These are phyloP conservation scores for Diloba caeruleocephala DNA, from an alignment of 2,888 invertebrate genomes.

Conservation along the genomic window DNA sequence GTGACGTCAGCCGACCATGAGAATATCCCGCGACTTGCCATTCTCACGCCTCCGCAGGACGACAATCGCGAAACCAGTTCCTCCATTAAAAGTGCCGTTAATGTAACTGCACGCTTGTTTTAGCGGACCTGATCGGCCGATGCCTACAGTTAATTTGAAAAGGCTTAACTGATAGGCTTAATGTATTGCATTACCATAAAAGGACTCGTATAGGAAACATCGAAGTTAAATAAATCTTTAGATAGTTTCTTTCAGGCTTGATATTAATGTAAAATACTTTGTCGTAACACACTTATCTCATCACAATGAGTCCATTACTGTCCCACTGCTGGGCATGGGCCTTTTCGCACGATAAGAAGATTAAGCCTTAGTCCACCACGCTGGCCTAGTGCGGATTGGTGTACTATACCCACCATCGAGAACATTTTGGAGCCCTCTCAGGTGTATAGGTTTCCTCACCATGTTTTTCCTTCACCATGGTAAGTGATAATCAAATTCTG, in stretches of 20 bases:
- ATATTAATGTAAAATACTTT: constrained; percentile 21
- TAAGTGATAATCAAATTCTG: too few relatives aligned
- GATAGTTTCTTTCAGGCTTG: constrained; percentile 23
- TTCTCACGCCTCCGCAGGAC: constrained; percentile 86
- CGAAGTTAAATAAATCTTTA: constrained; percentile 45
- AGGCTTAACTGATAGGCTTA: constrained; percentile 39
- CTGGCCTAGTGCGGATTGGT: too few relatives aligned
- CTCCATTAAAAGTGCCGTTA: constrained; percentile 83
- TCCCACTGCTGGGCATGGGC: too few relatives aligned
- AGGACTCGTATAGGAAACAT: constrained; percentile 41
- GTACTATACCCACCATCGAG: too few relatives aligned
- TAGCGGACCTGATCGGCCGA: constrained; percentile 62
- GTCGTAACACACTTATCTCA: constrained; percentile 9
- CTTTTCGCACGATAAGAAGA: too few relatives aligned
- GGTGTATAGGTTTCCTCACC: too few relatives aligned
- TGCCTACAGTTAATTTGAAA: constrained; percentile 49
- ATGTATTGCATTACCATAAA: constrained; percentile 44
- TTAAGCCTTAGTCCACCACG: too few relatives aligned
- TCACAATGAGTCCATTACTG: too few relatives aligned
- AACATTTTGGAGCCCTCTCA: too few relatives aligned
- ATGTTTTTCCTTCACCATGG: too few relatives aligned
- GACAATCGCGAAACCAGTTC: constrained; percentile 81
- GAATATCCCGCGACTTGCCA: constrained; percentile 80
- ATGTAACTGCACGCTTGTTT: constrained; percentile 72
- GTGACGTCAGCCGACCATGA: constrained; percentile 83